A percentile compares a stretch with the other conserved stretches of the same genome.
Evolutionary conservation across 2,113 vertebrate genomes (phyloP).

Genomic region (Petromus typicus): DNA sequence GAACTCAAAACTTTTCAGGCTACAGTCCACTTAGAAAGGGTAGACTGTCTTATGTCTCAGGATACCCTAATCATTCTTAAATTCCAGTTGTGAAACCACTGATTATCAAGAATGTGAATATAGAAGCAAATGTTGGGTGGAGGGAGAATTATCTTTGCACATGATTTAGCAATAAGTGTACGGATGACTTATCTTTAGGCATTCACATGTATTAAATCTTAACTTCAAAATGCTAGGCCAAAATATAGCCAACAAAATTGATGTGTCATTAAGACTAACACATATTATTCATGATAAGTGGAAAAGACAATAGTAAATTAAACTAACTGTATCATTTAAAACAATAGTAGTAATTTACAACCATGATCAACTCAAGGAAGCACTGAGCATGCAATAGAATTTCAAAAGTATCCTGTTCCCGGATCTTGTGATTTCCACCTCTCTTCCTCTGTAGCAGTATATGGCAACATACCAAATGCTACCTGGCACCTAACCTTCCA

Average conservation of each 20-base stretch:
- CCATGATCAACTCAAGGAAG: background rate
- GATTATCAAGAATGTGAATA: background rate
- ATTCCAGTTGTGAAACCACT: background rate
- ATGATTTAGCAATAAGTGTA: background rate
- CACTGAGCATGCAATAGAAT: background rate
- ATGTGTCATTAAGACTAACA: constrained; percentile 1
- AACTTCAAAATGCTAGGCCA: background rate
- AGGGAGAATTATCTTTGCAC: background rate
- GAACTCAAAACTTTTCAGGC: background rate
- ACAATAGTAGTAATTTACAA: background rate
- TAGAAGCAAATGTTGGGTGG: background rate
- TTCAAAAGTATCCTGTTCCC: background rate
- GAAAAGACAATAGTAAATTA: background rate
- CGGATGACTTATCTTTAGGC: constrained; percentile 35
- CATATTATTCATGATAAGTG: background rate
- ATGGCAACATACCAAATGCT: background rate
- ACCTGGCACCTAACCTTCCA: background rate
- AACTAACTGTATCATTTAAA: constrained; percentile 36
- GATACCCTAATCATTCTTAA: background rate
- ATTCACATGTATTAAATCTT: background rate
- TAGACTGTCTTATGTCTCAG: background rate
- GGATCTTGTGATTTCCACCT: background rate
- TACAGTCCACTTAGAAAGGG: background rate
- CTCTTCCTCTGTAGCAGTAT: background rate
- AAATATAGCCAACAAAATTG: background rate